Conservation (phyloP, 37 sponge, comb jelly and placozoan genomes). For the Aplysina aerophoba region DNA sequence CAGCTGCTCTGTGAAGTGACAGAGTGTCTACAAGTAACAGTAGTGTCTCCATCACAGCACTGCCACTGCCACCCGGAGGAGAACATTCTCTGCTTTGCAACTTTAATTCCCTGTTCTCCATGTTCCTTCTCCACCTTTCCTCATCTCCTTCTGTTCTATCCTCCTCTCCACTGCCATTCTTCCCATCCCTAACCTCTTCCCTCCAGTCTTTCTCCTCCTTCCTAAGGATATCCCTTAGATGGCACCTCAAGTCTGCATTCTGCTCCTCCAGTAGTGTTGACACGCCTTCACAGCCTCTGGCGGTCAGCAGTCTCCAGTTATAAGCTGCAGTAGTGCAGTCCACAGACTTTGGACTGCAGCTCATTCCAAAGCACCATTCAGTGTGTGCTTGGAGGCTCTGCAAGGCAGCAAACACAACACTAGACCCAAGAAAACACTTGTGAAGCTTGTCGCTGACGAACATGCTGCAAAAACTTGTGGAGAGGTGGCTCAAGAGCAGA, state of each 20-base stretch:
- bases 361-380: slow-evolving; percentile 19
- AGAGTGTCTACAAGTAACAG: slow-evolving; percentile 27
- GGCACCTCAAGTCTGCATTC: not conserved
- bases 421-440: not conserved
- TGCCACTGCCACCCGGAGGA: not conserved
- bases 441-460: not conserved
- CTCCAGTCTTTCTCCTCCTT: not conserved
- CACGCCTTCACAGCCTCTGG: not conserved
- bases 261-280: not conserved
- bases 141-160: not conserved
- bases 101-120: not conserved
- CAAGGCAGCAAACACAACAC: not conserved
- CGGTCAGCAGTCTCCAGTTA: slow-evolving; percentile 34
- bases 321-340: slow-evolving; percentile 55
- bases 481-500: not conserved
- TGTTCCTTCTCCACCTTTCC: not conserved
- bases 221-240: not conserved
- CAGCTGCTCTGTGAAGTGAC: slow-evolving; percentile 30
- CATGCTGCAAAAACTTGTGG: not conserved
- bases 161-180: not conserved
- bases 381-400: slow-evolving; percentile 19
- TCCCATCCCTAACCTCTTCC: no score
- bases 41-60: not conserved
- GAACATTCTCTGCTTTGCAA: not conserved
- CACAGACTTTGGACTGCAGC: slow-evolving; percentile 56